Evolutionary conservation across 2,113 vertebrate genomes (phyloP).

Genomic region (Phoxinus phoxinus): DNA sequence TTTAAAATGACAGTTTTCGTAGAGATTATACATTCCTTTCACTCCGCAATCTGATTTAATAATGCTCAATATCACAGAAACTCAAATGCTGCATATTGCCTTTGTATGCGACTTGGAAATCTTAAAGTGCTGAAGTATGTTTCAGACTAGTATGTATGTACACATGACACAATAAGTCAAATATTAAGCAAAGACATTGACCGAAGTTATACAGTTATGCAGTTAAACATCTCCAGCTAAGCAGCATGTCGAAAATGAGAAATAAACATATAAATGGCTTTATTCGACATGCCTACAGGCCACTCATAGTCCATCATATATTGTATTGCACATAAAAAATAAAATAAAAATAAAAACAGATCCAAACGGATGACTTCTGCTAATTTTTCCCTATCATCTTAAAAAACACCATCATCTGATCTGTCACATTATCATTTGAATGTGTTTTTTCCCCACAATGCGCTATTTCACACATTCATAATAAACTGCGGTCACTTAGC

Average conservation of each 20-base stretch:
- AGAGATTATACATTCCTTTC: conserved; percentile 57
- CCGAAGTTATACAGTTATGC: not conserved
- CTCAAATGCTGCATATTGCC: conserved; percentile 46
- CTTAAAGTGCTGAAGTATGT: conserved; percentile 51
- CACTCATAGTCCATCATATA: not conserved
- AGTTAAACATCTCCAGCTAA: not conserved
- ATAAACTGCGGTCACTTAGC: not conserved
- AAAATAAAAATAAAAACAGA: too few species aligned
- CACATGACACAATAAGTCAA: not conserved
- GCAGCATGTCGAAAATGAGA: not conserved
- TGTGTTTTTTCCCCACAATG: not conserved
- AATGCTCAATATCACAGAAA: conserved; percentile 43
- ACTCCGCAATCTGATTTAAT: conserved; percentile 58
- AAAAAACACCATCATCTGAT: not conserved
- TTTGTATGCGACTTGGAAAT: conserved; percentile 49
- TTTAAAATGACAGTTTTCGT: conserved; percentile 62
- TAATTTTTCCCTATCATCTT: not conserved
- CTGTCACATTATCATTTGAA: not conserved
- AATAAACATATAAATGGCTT: not conserved
- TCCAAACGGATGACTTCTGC: not conserved
- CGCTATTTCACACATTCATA: not conserved
- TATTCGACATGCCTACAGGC: not conserved
- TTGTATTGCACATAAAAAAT: not conserved
- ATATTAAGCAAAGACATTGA: not conserved
- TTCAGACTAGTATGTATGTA: conserved; percentile 16